Base-by-base conservation (phyloP, 2,888 invertebrate genomes). In the Pammene aurita region DNA sequence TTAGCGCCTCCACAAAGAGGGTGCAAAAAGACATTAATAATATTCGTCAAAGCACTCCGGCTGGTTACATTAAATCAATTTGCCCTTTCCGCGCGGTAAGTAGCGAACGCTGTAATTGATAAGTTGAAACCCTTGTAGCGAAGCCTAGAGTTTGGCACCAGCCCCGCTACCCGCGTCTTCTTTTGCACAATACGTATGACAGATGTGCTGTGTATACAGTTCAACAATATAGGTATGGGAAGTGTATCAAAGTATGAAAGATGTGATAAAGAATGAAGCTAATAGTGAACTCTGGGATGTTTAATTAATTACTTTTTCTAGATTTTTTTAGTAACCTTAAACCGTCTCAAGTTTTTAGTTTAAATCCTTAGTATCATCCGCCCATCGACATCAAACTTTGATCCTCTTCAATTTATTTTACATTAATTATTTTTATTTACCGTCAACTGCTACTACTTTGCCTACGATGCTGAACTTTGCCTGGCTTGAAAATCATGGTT, bases 101-200 rank as follows among this genome's bases (percentile, higher is more conserved):
- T 92, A 92, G 92, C 89, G 89, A 92, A 92, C 90, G 92, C 82
- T 92, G 92, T 92, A 92, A 92, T 92, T 92, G 92, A 92, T 92
- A 92, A 92, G 92, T 92, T 92, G 89, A 92, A 92, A 92, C 90
- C 92, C 92, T 92, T 92, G 92, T 92, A 90, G 80, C 86, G 89
- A 80, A 83, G 85, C 86, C 88, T 86, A 87, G 86, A 90, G 90
- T 90, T 91, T 84, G 91, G 85, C 84, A 86, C 81, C 84, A 88
- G 72, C 68, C 71, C 72, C 72, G 71, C 68, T 65, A 72, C 73
- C 70, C 74, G 67, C 56, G 76, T 79, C 78, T 80, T 77, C 74
- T 77, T 64, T 64, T 34, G 57, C 62, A 44, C 67, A 56, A 63
- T 63, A 69, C 60, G 44, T 61, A 38, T 48, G 61, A 46, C 63